These are phyloP conservation scores for Potorous gilbertii DNA, from an alignment of 2,797 vertebrate genomes.

Conservation along the genomic window DNA sequence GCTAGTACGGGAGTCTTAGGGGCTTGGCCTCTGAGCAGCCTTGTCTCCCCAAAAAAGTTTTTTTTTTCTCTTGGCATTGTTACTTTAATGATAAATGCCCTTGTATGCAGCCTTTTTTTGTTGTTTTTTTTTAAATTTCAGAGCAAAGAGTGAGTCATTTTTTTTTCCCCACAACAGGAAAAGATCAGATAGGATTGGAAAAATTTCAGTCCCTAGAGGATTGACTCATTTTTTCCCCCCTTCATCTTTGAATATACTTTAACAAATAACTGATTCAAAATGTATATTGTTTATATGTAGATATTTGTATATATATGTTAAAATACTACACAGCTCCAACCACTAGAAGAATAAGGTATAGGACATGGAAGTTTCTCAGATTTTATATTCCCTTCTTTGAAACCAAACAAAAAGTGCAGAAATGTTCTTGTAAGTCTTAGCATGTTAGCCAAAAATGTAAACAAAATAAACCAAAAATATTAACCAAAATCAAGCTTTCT, in stretches of 20 bases:
- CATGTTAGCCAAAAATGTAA: slow-evolving; percentile 78
- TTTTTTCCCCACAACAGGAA: slow-evolving; percentile 64
- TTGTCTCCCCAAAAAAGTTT: slow-evolving; percentile 62
- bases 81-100: slow-evolving; percentile 78
- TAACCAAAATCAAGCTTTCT: slow-evolving; percentile 79
- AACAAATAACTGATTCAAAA: slow-evolving; percentile 83
- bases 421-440: slow-evolving; percentile 77
- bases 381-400: slow-evolving; percentile 76
- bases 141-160: slow-evolving; percentile 83
- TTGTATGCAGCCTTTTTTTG: slow-evolving; percentile 67
- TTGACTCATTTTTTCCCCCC: slow-evolving; percentile 61
- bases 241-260: slow-evolving; percentile 77
- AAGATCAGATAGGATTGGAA: slow-evolving; percentile 77
- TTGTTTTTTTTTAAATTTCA: slow-evolving; percentile 60
- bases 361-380: slow-evolving; percentile 77
- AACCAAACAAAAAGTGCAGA: slow-evolving; percentile 81
- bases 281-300: slow-evolving; percentile 81
- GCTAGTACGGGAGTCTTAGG: slow-evolving; percentile 61
- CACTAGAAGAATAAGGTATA: slow-evolving; percentile 79
- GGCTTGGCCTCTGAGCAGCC: slow-evolving; percentile 62
- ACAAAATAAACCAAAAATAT: slow-evolving; percentile 81
- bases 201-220: slow-evolving; percentile 72
- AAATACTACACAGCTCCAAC: slow-evolving; percentile 83
- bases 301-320: slow-evolving; percentile 78
- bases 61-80: slow-evolving; percentile 72